A percentile compares a stretch with the other conserved stretches of the same genome.
Evolutionary conservation across 2,888 invertebrate genomes (phyloP).

Genomic region (Iselma pallidipennis): DNA sequence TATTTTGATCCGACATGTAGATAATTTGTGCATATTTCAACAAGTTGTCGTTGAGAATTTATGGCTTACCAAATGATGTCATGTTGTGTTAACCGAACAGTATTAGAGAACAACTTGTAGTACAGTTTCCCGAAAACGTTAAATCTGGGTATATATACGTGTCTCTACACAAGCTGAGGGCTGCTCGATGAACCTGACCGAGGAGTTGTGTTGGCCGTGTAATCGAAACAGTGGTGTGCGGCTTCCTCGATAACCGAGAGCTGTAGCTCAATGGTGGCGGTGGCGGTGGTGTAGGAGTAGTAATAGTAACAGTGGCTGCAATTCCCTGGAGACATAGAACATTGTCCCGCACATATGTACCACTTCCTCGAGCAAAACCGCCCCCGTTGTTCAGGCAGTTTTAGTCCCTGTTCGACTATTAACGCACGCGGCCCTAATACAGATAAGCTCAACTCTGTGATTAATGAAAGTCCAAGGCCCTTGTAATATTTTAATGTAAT

Average conservation of each 20-base stretch:
- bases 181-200: slow-evolving; percentile 50
- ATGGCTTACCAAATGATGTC: slow-evolving; percentile 22
- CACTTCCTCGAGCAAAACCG: slow-evolving; percentile 52
- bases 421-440: slow-evolving; percentile 47
- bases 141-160: slow-evolving; percentile 50
- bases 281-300: too few species aligned
- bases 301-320: slow-evolving; percentile 44
- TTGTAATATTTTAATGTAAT: slow-evolving; percentile 44
- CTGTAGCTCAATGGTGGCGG: too few species aligned
- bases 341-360: slow-evolving; percentile 54
- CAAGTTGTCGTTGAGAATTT: slow-evolving; percentile 12
- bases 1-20: too few species aligned
- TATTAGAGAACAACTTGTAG: slow-evolving; percentile 43
- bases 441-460: slow-evolving; percentile 44
- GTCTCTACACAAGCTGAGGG: slow-evolving; percentile 49
- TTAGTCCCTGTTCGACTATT: slow-evolving; percentile 48
- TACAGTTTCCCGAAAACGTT: slow-evolving; percentile 40
- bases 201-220: slow-evolving; percentile 49
- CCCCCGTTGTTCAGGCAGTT: slow-evolving; percentile 34
- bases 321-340: slow-evolving; percentile 51
- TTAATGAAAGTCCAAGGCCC: slow-evolving; percentile 41
- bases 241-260: slow-evolving; percentile 46
- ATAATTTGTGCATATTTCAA: background rate
- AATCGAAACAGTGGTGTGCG: slow-evolving; percentile 53
- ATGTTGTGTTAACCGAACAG: slow-evolving; percentile 39